Conservation (phyloP, 2,888 invertebrate species). For the Eristalis arbustorum region DNA sequence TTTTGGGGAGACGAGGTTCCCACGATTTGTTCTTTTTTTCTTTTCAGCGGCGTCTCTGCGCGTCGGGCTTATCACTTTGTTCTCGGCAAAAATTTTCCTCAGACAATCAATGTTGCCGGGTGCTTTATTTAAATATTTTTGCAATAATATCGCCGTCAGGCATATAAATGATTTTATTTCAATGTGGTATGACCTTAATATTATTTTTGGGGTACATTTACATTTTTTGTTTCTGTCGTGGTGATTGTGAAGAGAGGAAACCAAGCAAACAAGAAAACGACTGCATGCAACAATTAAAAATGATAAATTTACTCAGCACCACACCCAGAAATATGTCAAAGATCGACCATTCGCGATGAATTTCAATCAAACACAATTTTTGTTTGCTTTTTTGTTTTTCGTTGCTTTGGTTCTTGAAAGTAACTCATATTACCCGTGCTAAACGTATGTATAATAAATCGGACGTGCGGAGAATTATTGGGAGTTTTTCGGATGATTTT, state of each 20-base stretch:
- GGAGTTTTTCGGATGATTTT: conserved; percentile 16
- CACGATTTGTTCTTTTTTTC: conserved; percentile 31
- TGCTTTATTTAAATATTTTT: conserved; percentile 8
- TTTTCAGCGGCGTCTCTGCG: not conserved
- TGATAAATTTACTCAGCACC: conserved; percentile 67
- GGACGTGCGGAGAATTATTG: conserved; percentile 59
- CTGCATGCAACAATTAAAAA: conserved; percentile 65
- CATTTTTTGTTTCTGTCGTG: not conserved
- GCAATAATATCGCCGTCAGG: conserved; percentile 35
- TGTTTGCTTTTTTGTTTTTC: not conserved
- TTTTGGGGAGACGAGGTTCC: conserved; percentile 33
- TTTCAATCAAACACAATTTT: conserved; percentile 51
- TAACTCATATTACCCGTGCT: conserved; percentile 65
- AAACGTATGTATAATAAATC: conserved; percentile 69
- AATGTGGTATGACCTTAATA: conserved; percentile 59
- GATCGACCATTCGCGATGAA: conserved; percentile 70
- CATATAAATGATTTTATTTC: conserved; percentile 26
- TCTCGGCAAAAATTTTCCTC: conserved; percentile 7
- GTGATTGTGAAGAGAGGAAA: conserved; percentile 3
- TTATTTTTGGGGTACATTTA: conserved; percentile 10
- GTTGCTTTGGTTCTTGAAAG: conserved; percentile 7
- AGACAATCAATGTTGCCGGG: not conserved
- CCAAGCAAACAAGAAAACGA: conserved; percentile 5
- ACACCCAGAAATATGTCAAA: conserved; percentile 73
- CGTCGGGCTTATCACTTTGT: conserved; percentile 10